Evolutionary conservation across 2,113 vertebrate species (phyloP).

Genomic region (Eidolon helvum): DNA sequence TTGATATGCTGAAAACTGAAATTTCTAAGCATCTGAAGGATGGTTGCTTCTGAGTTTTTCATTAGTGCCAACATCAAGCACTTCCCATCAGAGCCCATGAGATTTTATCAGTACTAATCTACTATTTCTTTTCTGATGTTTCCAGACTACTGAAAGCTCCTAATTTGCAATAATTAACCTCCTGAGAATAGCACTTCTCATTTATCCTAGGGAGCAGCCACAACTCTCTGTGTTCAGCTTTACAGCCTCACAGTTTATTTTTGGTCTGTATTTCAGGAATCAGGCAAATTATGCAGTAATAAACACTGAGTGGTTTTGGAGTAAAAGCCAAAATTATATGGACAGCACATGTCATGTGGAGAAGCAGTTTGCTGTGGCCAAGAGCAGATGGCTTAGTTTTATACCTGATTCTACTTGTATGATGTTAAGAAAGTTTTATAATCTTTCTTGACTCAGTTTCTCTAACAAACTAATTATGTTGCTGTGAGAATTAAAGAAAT

Average conservation of each 20-base stretch:
- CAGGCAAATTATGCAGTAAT: background rate
- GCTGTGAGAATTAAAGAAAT: background rate
- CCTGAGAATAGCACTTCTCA: slow-evolving; percentile 56
- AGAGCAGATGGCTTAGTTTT: background rate
- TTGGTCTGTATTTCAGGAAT: background rate
- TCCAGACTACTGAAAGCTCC: slow-evolving; percentile 57
- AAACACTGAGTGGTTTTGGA: background rate
- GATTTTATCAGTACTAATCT: slow-evolving; percentile 70
- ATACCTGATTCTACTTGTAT: background rate
- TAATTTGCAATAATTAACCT: slow-evolving; percentile 77
- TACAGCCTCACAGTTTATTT: background rate
- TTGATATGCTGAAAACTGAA: slow-evolving; percentile 73
- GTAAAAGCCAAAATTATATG: background rate
- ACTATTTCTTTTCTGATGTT: slow-evolving; percentile 62
- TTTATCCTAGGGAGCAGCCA: slow-evolving; percentile 33
- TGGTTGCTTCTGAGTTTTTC: slow-evolving; percentile 63
- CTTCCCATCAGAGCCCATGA: slow-evolving; percentile 55
- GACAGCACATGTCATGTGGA: background rate
- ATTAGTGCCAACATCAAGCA: slow-evolving; percentile 53
- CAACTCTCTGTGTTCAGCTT: background rate
- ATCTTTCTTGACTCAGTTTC: background rate
- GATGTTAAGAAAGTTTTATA: background rate
- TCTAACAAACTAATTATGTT: background rate
- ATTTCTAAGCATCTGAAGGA: slow-evolving; percentile 56
- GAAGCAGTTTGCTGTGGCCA: background rate